Evolutionary conservation across 2,113 vertebrate genomes (phyloP).

Genomic region (Mustelus asterias): DNA sequence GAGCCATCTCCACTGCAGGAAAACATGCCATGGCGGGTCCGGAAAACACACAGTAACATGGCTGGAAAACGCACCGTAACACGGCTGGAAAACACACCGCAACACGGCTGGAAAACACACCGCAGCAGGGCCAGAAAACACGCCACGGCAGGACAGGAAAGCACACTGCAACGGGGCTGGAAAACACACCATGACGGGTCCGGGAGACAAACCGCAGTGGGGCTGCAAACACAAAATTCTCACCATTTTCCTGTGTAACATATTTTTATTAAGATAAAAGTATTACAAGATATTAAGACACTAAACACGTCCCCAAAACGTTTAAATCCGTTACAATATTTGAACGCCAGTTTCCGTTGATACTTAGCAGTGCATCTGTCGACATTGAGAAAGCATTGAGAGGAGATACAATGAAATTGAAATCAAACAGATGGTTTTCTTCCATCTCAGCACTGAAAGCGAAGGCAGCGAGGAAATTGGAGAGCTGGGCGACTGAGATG

Average conservation of each 20-base stretch:
- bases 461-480: neutral
- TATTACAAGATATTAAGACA: neutral
- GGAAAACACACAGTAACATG: too few species aligned
- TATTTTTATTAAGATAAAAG: neutral
- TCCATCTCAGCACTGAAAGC: neutral
- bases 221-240: neutral
- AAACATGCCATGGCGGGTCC: too few species aligned
- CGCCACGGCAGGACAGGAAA: too few species aligned
- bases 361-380: neutral
- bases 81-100: too few species aligned
- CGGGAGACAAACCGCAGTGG: too few species aligned
- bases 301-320: neutral
- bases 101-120: too few species aligned
- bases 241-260: neutral
- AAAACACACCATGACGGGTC: too few species aligned
- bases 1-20: too few species aligned
- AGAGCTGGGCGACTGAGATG: neutral
- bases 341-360: neutral
- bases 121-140: too few species aligned
- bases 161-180: too few species aligned
- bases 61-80: too few species aligned
- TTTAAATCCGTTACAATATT: neutral
- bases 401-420: neutral
- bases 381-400: neutral
- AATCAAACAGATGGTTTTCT: neutral